These are phyloP conservation scores for Streblospio benedicti DNA, from an alignment of 1,140 invertebrate genomes.

Conservation along the genomic window DNA sequence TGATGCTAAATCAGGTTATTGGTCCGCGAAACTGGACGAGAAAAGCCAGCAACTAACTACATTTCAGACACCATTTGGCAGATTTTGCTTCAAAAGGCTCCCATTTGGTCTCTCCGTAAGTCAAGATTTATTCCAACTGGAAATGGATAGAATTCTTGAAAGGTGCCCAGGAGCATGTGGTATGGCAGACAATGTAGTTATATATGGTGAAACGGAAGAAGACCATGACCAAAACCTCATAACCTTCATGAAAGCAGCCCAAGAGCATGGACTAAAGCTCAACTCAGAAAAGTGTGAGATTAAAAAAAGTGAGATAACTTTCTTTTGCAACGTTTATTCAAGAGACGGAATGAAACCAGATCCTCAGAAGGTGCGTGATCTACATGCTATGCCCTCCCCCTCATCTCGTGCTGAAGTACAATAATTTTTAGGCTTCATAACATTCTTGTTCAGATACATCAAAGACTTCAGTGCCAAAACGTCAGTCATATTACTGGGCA, in stretches of 20 bases:
- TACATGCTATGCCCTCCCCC: no score
- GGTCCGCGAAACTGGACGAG: slow-evolving; percentile 28
- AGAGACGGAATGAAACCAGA: slow-evolving; percentile 36
- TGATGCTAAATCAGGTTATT: slow-evolving; percentile 36
- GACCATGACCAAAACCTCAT: slow-evolving; percentile 24
- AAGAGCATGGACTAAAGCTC: slow-evolving; percentile 19
- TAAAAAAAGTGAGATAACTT: slow-evolving; percentile 26
- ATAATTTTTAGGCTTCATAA: background rate
- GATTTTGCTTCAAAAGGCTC: slow-evolving; percentile 27
- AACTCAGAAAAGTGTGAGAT: slow-evolving; percentile 19
- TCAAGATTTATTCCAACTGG: slow-evolving; percentile 34
- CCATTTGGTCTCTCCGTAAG: slow-evolving; percentile 31
- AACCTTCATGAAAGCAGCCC: slow-evolving; percentile 15
- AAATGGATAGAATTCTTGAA: slow-evolving; percentile 34
- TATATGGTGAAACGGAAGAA: slow-evolving; percentile 19
- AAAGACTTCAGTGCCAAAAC: background rate
- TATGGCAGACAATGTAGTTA: no score
- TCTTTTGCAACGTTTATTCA: slow-evolving; percentile 40
- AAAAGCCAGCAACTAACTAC: slow-evolving; percentile 25
- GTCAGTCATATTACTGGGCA: background rate
- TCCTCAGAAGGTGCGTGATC: no score
- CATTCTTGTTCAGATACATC: background rate
- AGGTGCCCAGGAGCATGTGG: slow-evolving; percentile 33
- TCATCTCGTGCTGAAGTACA: no score
- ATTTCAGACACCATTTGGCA: slow-evolving; percentile 29